These are phyloP conservation scores for Harpagifer antarcticus DNA, from an alignment of 2,797 vertebrate genomes.

Conservation along the genomic window DNA sequence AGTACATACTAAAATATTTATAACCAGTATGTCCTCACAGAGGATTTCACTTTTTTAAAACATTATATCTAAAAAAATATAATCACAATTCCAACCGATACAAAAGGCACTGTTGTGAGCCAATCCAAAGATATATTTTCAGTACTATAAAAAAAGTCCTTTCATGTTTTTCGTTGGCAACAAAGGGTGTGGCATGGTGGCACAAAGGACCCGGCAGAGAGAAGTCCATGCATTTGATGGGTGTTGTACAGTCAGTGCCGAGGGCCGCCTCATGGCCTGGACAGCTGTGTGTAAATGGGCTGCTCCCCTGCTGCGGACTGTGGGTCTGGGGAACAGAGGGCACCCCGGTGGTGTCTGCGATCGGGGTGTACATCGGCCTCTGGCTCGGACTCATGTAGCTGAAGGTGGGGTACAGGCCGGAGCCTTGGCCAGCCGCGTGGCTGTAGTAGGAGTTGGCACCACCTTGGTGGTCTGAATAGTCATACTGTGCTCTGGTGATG, in stretches of 20 bases:
- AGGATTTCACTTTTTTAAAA: constrained; percentile 88
- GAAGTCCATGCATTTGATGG: constrained; percentile 51
- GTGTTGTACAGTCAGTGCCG: constrained; percentile 57
- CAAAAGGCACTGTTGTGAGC: constrained; percentile 89
- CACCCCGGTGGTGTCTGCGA: constrained; percentile 93
- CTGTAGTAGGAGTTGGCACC: constrained; percentile 93
- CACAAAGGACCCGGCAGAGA: constrained; percentile 19
- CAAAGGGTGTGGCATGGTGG: constrained; percentile 46
- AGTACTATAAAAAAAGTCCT: constrained; percentile 74
- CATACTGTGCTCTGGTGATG: constrained; percentile 93
- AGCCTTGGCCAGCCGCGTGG: constrained; percentile 89
- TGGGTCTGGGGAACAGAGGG: constrained; percentile 95
- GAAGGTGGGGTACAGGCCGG: constrained; percentile 93
- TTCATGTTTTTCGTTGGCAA: constrained; percentile 75
- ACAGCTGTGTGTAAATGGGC: constrained; percentile 98
- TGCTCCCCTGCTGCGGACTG: constrained; percentile 99
- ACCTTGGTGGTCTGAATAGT: constrained; percentile 94
- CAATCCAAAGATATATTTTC: constrained; percentile 83
- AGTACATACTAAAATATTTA: constrained; percentile 99
- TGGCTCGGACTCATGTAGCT: constrained; percentile 95
- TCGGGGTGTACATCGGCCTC: constrained; percentile 97
- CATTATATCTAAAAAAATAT: constrained; percentile 95
- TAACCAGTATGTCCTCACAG: constrained; percentile 98
- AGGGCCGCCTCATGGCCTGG: constrained; percentile 86
- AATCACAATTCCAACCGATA: constrained; percentile 91